Evolutionary conservation across 1,140 invertebrate genomes (phyloP).

Genomic region (Drosophila hydei): DNA sequence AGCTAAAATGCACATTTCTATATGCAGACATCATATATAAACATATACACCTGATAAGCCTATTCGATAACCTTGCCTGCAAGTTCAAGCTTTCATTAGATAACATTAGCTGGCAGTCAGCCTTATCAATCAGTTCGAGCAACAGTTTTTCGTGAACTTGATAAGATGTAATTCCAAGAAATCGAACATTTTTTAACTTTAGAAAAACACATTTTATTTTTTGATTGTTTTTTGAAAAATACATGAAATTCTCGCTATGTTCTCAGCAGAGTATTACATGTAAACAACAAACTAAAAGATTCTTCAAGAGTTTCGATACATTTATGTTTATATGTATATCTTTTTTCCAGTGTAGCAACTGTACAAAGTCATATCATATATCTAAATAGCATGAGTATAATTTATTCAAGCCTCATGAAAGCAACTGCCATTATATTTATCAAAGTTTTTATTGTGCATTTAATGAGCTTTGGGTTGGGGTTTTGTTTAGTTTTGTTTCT

Average conservation of each 20-base stretch:
- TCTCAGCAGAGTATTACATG: too few relatives aligned
- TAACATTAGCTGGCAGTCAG: neutral
- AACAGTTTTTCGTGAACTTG: neutral
- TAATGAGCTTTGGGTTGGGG: constrained; percentile 1
- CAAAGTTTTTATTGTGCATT: constrained; percentile 15
- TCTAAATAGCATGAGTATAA: neutral
- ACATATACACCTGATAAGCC: constrained; percentile 1
- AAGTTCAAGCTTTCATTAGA: constrained; percentile 7
- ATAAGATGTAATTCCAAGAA: constrained; percentile 1
- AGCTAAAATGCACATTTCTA: neutral
- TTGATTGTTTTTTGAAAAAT: too few relatives aligned
- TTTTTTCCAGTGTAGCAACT: too few relatives aligned
- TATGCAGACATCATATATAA: neutral
- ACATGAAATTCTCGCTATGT: too few relatives aligned
- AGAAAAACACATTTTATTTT: too few relatives aligned
- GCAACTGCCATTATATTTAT: constrained; percentile 13
- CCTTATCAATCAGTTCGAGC: neutral
- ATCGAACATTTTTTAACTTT: neutral
- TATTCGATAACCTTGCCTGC: constrained; percentile 1
- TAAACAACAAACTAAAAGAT: too few relatives aligned
- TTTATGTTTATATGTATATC: too few relatives aligned
- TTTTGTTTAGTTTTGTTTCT: constrained; percentile 5
- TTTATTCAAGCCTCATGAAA: neutral
- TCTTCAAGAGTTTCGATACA: too few relatives aligned
- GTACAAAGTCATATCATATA: neutral